Evolutionary conservation across 2,113 vertebrate genomes (phyloP), one percentile per base, ranked within the genome.

Genomic region (Promerops cafer): DNA sequence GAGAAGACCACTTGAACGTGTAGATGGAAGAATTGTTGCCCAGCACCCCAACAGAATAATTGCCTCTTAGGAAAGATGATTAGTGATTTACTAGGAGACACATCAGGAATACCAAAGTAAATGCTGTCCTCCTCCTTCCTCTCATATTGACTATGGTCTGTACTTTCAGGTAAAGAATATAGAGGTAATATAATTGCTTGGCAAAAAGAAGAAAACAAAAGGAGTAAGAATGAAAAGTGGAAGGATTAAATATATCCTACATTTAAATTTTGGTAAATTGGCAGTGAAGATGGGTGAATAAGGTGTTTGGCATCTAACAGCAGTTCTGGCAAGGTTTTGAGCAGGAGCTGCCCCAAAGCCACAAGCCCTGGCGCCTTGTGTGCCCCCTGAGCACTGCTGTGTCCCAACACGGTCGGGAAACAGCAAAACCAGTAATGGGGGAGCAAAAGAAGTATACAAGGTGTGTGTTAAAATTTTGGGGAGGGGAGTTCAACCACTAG

Each of bases 381-480:
- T 0, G 3, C 19, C n/a, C 9, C 30, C 0, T 5, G 0, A 7
- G 26, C 5, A 0, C 49, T 3, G 56, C 12, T 2, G 22, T 1
- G 6, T 19, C 52, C 47, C 28, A 5, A 0, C 13, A 0, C 0
- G 2, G 5, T 4, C 30, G 30, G 28, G 42, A 15, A 33, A 17
- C 47, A 10, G 40, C 50, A 40, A 28, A 47, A 68, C 17, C 0
- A 4, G 30, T 3, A n/a, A 45, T 2, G 11, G 0, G 2, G 15
- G 11, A 77, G 28, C 14, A 19, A 68, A 65, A 40, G 17, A 35
- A 61, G 15, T 6, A 9, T 0, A 2, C 6, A 11, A 59, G 8
- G 23, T 15, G 28, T 1, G 17, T 11, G 31, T 24, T 47, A 24
- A 37, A 83, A 12, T 53, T n/a, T 8, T 12, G n/a, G 16, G 28